Evolutionary conservation across 2,113 vertebrate species (phyloP).

Genomic region (Alouatta palliata): DNA sequence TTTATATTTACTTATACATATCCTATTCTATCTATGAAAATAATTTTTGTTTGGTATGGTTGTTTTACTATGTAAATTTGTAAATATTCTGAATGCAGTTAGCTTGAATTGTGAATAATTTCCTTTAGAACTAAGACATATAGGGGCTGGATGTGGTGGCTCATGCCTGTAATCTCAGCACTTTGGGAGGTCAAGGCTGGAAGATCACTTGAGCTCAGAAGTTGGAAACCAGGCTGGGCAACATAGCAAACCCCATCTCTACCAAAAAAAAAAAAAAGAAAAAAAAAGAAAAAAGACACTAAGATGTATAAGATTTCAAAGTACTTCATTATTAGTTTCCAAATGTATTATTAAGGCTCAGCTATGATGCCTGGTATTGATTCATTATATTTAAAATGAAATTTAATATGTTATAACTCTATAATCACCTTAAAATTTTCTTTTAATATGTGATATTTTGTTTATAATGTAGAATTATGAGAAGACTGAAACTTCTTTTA

Average conservation of each 20-base stretch:
- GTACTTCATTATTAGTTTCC: slow-evolving; percentile 4
- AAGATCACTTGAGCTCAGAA: too few species aligned
- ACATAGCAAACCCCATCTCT: too few species aligned
- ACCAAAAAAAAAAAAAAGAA: too few species aligned
- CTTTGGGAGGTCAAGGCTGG: too few species aligned
- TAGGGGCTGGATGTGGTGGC: too few species aligned
- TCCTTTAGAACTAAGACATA: not conserved
- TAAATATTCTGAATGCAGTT: slow-evolving; percentile 9
- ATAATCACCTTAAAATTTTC: not conserved
- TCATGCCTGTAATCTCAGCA: too few species aligned
- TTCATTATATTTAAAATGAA: slow-evolving; percentile 26
- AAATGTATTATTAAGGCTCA: slow-evolving; percentile 30
- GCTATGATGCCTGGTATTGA: slow-evolving; percentile 27
- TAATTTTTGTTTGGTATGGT: not conserved
- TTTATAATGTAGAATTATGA: slow-evolving; percentile 25
- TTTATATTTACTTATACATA: slow-evolving; percentile 28
- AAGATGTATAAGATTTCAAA: not conserved
- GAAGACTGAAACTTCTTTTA: not conserved
- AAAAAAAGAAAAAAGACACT: not conserved
- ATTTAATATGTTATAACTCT: not conserved
- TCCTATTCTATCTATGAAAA: not conserved
- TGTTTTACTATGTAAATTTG: not conserved
- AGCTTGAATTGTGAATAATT: not conserved
- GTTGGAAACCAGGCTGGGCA: too few species aligned
- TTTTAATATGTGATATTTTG: slow-evolving; percentile 33